phyloP scores from a whole-genome alignment of 2,888 invertebrate species.

The Antitype chi region DNA sequence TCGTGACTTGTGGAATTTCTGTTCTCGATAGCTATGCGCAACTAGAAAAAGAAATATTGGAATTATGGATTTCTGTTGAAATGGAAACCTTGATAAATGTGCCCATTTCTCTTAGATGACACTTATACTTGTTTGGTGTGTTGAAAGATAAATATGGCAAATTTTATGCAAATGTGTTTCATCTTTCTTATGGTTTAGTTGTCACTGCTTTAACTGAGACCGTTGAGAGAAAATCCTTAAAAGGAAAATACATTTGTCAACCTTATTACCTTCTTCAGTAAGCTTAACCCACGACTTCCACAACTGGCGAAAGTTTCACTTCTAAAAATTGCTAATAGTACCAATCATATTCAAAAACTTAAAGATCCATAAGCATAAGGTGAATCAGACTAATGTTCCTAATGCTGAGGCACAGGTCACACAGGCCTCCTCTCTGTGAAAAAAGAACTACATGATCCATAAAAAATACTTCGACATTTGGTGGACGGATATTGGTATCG shows the following conservation, averaged over 20 bases:
- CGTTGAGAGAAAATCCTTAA: neutral
- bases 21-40: conserved; percentile 9
- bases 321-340: no score
- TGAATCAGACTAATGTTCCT: neutral
- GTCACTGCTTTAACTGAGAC: neutral
- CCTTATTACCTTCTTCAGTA: neutral
- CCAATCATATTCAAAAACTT: neutral
- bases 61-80: conserved; percentile 28
- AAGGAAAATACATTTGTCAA: neutral
- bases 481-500: conserved; percentile 42
- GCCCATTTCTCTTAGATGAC: neutral
- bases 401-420: neutral
- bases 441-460: neutral
- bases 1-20: conserved; percentile 40
- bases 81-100: conserved; percentile 20
- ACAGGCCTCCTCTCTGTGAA: neutral
- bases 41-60: conserved; percentile 11
- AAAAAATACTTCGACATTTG: conserved; percentile 10
- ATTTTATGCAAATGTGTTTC: neutral
- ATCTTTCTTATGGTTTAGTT: neutral
- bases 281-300: neutral
- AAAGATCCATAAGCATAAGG: neutral
- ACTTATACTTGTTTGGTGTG: conserved; percentile 1
- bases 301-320: neutral
- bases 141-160: neutral